Evolutionary conservation across 2,113 vertebrate genomes (phyloP).

Genomic region (Dicerorhinus sumatrensis): DNA sequence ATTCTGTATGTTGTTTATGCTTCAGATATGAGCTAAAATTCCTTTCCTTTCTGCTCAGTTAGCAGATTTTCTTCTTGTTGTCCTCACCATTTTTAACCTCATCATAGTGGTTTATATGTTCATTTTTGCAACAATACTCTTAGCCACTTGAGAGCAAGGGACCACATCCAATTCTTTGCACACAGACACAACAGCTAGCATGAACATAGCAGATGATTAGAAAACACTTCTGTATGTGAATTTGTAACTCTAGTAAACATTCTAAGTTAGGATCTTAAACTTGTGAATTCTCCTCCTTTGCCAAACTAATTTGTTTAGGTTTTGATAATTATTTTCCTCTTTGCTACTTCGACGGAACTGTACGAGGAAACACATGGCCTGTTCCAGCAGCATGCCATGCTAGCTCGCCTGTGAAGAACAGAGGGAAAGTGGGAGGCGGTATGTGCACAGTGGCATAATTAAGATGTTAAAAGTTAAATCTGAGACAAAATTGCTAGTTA

Average conservation of each 20-base stretch:
- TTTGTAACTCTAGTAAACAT: neutral
- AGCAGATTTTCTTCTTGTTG: neutral
- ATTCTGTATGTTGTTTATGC: neutral
- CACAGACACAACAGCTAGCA: neutral
- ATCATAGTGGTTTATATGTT: neutral
- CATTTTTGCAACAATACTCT: neutral
- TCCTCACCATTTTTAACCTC: neutral
- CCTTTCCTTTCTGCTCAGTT: neutral
- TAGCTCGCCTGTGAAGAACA: neutral
- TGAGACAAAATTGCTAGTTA: neutral
- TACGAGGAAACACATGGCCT: neutral
- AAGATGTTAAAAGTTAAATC: conserved; percentile 19
- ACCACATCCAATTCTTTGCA: neutral
- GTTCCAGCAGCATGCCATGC: accelerated
- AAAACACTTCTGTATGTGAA: neutral
- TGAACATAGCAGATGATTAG: neutral
- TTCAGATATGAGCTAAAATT: neutral
- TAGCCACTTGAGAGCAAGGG: neutral
- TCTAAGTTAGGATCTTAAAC: neutral
- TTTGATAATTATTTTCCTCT: neutral
- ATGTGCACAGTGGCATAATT: neutral
- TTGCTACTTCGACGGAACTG: neutral
- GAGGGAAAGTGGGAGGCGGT: neutral
- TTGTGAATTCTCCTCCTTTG: neutral
- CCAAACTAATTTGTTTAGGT: neutral